Conservation (phyloP, 2,797 vertebrate species). For the Scolopax rusticola region DNA sequence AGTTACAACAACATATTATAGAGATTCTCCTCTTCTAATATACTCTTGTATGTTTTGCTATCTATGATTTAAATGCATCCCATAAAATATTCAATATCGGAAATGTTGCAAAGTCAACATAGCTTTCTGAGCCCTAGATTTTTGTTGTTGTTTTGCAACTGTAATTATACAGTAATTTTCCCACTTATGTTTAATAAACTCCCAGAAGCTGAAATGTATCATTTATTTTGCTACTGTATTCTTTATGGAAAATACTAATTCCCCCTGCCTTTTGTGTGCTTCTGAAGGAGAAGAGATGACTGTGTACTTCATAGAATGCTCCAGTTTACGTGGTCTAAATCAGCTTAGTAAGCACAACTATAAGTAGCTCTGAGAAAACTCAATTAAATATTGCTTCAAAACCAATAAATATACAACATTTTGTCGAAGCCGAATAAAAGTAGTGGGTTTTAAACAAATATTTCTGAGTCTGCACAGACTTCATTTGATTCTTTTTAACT, state of each 20-base stretch:
- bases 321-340: neutral
- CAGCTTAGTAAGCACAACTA: neutral
- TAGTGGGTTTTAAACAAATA: neutral
- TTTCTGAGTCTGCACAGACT: neutral
- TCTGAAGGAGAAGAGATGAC: neutral
- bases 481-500: neutral
- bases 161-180: slow-evolving; percentile 17
- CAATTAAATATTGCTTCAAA: neutral
- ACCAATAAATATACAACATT: neutral
- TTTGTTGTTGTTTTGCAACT: slow-evolving; percentile 2
- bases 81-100: slow-evolving; percentile 44
- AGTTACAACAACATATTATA: neutral
- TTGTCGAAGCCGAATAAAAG: neutral
- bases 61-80: slow-evolving; percentile 8
- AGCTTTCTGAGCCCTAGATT: slow-evolving; percentile 7
- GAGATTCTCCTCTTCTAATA: neutral
- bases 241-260: neutral
- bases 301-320: neutral
- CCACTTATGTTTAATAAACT: slow-evolving; percentile 30
- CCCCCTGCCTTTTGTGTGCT: neutral
- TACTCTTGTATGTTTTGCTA: neutral
- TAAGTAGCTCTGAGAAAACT: neutral
- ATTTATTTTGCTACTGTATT: neutral
- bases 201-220: slow-evolving; percentile 30
- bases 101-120: slow-evolving; percentile 31